Evolutionary conservation across 2,888 invertebrate species (phyloP).

Genomic region (Smittia aterrima): DNA sequence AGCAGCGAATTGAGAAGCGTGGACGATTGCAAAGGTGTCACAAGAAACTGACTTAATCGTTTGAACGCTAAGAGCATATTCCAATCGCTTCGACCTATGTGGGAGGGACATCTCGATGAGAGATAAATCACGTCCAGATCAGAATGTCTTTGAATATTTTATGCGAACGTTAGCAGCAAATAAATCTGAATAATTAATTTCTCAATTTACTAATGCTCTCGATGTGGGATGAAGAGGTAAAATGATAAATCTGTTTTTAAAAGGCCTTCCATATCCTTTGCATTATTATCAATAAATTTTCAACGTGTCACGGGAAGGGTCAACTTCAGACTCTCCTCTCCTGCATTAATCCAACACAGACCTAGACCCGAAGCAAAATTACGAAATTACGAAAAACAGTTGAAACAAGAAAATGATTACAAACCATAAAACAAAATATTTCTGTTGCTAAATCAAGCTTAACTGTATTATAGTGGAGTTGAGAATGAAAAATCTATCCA

Average conservation of each 20-base stretch:
- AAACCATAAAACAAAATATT: no score
- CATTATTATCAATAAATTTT: no score
- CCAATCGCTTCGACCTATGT: no score
- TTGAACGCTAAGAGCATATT: no score
- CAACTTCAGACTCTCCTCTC: no score
- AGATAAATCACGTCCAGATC: background rate
- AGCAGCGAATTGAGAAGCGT: background rate
- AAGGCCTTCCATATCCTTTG: background rate
- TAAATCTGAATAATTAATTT: conserved; percentile 8
- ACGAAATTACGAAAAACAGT: no score
- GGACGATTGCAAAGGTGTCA: conserved; percentile 3
- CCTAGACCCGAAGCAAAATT: no score
- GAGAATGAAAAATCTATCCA: conserved; percentile 1
- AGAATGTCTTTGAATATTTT: background rate
- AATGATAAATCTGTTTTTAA: background rate
- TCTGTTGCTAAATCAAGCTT: background rate
- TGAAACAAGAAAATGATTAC: no score
- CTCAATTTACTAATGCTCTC: conserved; percentile 2
- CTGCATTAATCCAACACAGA: no score
- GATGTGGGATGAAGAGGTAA: background rate
- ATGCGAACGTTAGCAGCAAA: background rate
- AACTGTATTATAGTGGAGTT: conserved; percentile 19
- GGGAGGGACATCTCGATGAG: background rate
- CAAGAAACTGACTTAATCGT: background rate
- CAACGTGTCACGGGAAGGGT: no score